These are phyloP conservation scores for Apostichopus californicus DNA, from an alignment of 35 echinoderm and acorn worm genomes.

Conservation along the genomic window DNA sequence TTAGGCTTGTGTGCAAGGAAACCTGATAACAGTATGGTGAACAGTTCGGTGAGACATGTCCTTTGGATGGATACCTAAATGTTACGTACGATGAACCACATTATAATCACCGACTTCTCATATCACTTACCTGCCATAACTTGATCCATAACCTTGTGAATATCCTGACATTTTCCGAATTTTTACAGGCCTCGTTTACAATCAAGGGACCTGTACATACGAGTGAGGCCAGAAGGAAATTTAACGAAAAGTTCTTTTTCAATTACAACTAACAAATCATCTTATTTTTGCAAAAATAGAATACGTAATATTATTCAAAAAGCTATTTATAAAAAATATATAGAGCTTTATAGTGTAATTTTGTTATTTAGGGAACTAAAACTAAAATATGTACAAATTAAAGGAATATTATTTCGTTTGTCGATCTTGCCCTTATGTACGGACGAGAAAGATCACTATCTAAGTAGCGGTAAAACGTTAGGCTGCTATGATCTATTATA, in stretches of 20 bases:
- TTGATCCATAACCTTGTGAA: constrained; percentile 58
- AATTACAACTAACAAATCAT: too few relatives aligned
- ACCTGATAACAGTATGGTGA: not conserved
- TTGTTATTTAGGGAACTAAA: not conserved
- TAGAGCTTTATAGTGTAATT: not conserved
- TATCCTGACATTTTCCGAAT: constrained; percentile 59
- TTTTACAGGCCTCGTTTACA: constrained; percentile 29
- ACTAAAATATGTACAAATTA: constrained; percentile 2
- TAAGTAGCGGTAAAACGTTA: too few relatives aligned
- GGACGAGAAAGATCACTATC: too few relatives aligned
- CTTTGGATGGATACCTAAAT: not conserved
- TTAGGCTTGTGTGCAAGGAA: too few relatives aligned
- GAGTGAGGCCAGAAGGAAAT: constrained; percentile 42
- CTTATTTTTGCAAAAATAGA: too few relatives aligned
- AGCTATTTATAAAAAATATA: too few relatives aligned
- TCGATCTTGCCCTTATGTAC: too few relatives aligned
- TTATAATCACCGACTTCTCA: not conserved
- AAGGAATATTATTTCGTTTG: not conserved
- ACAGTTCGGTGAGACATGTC: not conserved
- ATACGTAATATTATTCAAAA: too few relatives aligned
- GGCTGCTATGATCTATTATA: too few relatives aligned
- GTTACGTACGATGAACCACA: not conserved
- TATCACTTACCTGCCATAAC: constrained; percentile 44
- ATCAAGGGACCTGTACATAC: constrained; percentile 33
- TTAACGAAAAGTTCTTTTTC: not conserved